These are phyloP conservation scores for Sturnira hondurensis DNA, from an alignment of 2,113 vertebrate genomes.

Conservation along the genomic window DNA sequence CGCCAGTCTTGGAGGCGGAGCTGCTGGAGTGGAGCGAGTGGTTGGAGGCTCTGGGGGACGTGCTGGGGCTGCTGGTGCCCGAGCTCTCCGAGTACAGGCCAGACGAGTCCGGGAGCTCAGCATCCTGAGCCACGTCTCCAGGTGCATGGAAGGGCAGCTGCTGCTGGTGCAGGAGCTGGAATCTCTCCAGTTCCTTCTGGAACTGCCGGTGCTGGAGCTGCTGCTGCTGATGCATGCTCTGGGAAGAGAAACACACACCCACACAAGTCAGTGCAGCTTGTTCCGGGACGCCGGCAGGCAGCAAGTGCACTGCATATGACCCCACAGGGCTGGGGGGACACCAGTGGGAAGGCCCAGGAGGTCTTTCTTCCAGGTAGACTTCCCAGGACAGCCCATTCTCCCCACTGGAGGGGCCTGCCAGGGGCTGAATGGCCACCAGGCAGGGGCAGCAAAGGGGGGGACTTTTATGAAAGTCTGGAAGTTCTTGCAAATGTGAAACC, in stretches of 20 bases:
- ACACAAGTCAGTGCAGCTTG: neutral
- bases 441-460: neutral
- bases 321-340: accelerated
- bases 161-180: conserved; percentile 92
- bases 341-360: neutral
- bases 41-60: conserved; percentile 93
- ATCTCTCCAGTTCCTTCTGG: conserved; percentile 92
- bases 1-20: conserved; percentile 85
- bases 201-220: conserved; percentile 94
- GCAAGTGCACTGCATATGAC: neutral
- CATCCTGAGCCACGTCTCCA: conserved; percentile 78
- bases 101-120: conserved; percentile 85
- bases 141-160: conserved; percentile 86
- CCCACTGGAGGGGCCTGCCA: neutral
- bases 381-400: neutral
- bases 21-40: conserved; percentile 87
- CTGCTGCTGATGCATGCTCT: conserved; percentile 93
- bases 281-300: neutral
- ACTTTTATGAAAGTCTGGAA: neutral
- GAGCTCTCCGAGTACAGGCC: conserved; percentile 87
- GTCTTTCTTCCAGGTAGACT: neutral
- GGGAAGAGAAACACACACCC: neutral
- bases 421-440: neutral
- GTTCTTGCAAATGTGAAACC: neutral
- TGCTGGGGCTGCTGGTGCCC: conserved; percentile 89